phyloP scores from a whole-genome alignment of 1,140 invertebrate species.

The Hylaeus volcanicus region DNA sequence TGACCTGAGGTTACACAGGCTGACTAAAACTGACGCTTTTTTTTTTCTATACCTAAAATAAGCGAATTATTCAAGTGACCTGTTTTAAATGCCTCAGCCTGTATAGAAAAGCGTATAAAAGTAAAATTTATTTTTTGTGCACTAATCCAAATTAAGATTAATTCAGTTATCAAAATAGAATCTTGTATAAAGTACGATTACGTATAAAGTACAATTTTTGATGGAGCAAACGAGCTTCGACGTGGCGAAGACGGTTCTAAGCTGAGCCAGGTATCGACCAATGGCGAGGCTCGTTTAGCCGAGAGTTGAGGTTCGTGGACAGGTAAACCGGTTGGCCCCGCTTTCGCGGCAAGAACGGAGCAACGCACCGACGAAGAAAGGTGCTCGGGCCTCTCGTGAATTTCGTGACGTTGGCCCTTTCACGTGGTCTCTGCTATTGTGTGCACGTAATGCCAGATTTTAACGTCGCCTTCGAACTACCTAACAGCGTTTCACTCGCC shows the following conservation, averaged over 20 bases:
- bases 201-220: too few relatives aligned
- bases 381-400: constrained; percentile 24
- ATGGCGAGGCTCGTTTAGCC: constrained; percentile 7
- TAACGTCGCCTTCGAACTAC: constrained; percentile 11
- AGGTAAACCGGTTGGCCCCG: constrained; percentile 45
- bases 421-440: constrained; percentile 32
- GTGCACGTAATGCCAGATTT: constrained; percentile 21
- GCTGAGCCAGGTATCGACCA: background rate
- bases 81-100: too few relatives aligned
- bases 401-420: constrained; percentile 37
- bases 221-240: background rate
- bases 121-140: too few relatives aligned
- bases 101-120: too few relatives aligned
- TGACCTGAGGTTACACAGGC: too few relatives aligned
- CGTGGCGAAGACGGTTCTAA: constrained; percentile 20
- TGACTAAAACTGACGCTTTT: too few relatives aligned
- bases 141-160: too few relatives aligned
- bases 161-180: too few relatives aligned
- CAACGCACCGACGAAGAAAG: constrained; percentile 29
- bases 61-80: too few relatives aligned
- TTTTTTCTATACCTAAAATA: too few relatives aligned
- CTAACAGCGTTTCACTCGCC: background rate
- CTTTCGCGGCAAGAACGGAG: constrained; percentile 12
- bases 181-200: too few relatives aligned
- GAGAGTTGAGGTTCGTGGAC: constrained; percentile 6